Evolutionary conservation across 2,797 vertebrate species (phyloP), one percentile per base, ranked within the genome.

Genomic region (Pipistrellus pipistrellus): DNA sequence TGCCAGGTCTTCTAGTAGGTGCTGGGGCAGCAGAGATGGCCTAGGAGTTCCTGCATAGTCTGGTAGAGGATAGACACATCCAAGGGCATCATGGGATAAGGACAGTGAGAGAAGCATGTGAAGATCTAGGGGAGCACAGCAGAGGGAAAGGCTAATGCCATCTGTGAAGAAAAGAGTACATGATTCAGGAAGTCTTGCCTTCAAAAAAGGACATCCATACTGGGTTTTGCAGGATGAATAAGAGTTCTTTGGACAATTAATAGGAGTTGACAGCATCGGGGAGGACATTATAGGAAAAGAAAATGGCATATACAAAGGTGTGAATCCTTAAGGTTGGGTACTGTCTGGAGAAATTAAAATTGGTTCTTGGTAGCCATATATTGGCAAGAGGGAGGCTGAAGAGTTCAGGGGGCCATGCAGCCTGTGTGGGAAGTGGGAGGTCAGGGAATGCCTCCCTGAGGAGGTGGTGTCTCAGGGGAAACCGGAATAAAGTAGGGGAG

Each of bases 161-260:
- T n/a, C 30, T 27, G 89, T 48, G 10, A 64, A 59, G 30, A 57
- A 83, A 85, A 78, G n/a, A 59, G 3, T 30, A 27, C 15, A 1
- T 2, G 32, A 53, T 23, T 15, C 12, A 62, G 75, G 68, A 78
- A 73, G 2, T 32, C 27, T 87, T n/a, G 21, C 6, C 12, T 4
- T 73, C 46, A 4, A 35, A 73, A 73, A 82, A 23, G 53, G 21
- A 93, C 18, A 83, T 4, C 13, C 48, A 2, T n/a, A 15, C 13
- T 48, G 73, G 72, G 35, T 59, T 95, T 95, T 95, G 46, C 13
- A 89, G 88, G 64, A 88, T 35, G 30, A 80, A 66, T n/a, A 90
- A 59, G 44, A 92, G 64, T 83, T 90, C 46, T 87, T 25, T 9
- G 41, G 41, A 41, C 46, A 64, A 38, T 64, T n/a, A 57, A 8